These are phyloP conservation scores for Pristis pectinata DNA, from an alignment of 2,797 vertebrate species.

Conservation along the genomic window DNA sequence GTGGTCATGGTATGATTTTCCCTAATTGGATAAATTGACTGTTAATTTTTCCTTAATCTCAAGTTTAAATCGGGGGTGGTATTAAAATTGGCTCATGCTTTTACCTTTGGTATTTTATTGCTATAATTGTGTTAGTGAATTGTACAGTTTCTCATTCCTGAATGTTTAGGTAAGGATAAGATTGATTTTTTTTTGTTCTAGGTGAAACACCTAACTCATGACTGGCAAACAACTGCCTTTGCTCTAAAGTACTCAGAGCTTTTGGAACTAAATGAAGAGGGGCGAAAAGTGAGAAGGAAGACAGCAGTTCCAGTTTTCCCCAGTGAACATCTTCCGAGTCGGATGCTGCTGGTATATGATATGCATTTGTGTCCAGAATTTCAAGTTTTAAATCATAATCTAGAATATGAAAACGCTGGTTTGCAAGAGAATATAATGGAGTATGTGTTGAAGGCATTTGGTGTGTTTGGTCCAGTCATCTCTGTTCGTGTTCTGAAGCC, in stretches of 20 bases:
- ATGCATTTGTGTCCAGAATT: constrained; percentile 72
- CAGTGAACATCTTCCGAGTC: constrained; percentile 85
- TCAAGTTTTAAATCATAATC: constrained; percentile 53
- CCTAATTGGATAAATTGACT: not conserved
- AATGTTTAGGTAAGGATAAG: not conserved
- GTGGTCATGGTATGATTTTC: too few relatives aligned
- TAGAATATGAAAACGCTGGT: constrained; percentile 56
- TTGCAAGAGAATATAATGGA: constrained; percentile 87
- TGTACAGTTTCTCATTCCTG: not conserved
- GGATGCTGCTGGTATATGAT: constrained; percentile 87
- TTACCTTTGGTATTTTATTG: not conserved
- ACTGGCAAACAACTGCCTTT: constrained; percentile 91
- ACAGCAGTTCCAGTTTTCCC: constrained; percentile 81
- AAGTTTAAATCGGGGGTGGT: not conserved
- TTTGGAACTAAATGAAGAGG: constrained; percentile 85
- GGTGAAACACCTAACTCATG: constrained; percentile 93
- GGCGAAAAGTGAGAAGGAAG: constrained; percentile 82
- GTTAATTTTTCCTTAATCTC: not conserved
- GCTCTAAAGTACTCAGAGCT: constrained; percentile 77
- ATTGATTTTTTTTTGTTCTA: constrained; percentile 46
- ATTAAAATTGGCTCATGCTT: not conserved
- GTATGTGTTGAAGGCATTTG: constrained; percentile 80
- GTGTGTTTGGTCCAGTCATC: constrained; percentile 76
- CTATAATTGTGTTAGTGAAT: not conserved
- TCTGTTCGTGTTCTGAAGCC: constrained; percentile 87